phyloP scores from a whole-genome alignment of 2,888 invertebrate genomes.

The Parelbella ahira region DNA sequence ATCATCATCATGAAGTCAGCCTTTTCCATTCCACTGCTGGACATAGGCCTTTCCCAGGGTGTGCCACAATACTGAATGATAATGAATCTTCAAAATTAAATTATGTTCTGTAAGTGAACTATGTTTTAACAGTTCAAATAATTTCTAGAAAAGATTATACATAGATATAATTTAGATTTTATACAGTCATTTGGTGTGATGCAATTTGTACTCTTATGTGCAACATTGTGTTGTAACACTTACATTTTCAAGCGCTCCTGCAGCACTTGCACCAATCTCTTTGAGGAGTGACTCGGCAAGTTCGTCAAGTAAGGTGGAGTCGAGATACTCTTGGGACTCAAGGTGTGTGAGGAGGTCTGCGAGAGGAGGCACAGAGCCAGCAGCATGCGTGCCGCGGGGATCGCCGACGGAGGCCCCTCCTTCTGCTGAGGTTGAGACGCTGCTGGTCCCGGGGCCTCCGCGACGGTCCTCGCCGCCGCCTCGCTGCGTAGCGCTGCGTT shows the following conservation, averaged over 20 bases:
- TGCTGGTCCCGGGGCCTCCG: constrained; percentile 87
- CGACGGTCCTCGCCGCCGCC: constrained; percentile 83
- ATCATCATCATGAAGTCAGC: no score
- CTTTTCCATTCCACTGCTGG: no score
- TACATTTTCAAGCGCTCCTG: constrained; percentile 84
- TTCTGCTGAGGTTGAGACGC: constrained; percentile 98
- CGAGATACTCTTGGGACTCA: constrained; percentile 86
- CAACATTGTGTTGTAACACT: constrained; percentile 41
- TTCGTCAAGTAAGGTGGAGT: constrained; percentile 83
- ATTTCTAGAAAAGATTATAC: no score
- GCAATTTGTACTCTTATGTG: no score
- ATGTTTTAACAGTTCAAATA: no score
- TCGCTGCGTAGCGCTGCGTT: constrained; percentile 81
- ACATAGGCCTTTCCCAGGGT: no score
- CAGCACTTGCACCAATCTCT: constrained; percentile 86
- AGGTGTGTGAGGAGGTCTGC: constrained; percentile 90
- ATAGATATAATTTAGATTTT: no score
- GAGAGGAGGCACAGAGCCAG: constrained; percentile 91
- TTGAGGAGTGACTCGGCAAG: constrained; percentile 91
- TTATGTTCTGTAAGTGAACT: no score
- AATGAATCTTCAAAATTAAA: no score
- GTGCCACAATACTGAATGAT: no score
- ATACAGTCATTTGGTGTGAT: no score
- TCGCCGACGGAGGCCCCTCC: constrained; percentile 88
- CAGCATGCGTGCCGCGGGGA: constrained; percentile 85